Percentiles rank a stretch among this genome's conserved stretches.
These are phyloP conservation scores for Ataeniobius toweri DNA, from an alignment of 2,797 vertebrate species.

Conservation along the genomic window DNA sequence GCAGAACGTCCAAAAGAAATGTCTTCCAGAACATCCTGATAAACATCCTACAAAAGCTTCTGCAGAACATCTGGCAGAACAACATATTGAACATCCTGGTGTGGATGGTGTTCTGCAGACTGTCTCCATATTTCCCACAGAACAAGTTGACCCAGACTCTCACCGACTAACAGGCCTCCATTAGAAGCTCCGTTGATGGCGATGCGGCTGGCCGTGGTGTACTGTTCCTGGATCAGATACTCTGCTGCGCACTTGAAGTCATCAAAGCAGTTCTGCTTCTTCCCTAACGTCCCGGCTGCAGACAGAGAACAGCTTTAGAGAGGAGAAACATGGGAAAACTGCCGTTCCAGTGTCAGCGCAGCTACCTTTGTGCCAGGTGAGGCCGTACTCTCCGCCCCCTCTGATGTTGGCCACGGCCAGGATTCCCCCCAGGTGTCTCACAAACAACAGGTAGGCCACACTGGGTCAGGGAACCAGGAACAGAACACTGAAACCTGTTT, in stretches of 20 bases:
- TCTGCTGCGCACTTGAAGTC: slow-evolving; percentile 82
- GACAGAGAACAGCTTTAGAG: background rate
- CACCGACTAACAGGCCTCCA: slow-evolving; percentile 81
- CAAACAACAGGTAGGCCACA: slow-evolving; percentile 76
- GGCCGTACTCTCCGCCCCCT: slow-evolving; percentile 83
- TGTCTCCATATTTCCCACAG: too few species aligned
- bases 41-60: too few species aligned
- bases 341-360: background rate
- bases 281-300: slow-evolving; percentile 72
- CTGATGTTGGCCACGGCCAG: slow-evolving; percentile 83
- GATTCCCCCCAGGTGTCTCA: slow-evolving; percentile 81
- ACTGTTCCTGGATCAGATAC: slow-evolving; percentile 77
- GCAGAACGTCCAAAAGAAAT: too few species aligned
- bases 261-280: slow-evolving; percentile 82
- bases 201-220: slow-evolving; percentile 69
- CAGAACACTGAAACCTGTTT: background rate
- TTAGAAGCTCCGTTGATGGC: slow-evolving; percentile 82
- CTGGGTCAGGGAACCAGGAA: slow-evolving; percentile 47
- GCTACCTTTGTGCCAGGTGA: slow-evolving; percentile 83
- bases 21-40: too few species aligned
- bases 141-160: slow-evolving; percentile 11
- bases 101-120: too few species aligned
- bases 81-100: too few species aligned
- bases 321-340: background rate
- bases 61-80: too few species aligned